Evolutionary conservation across 1,140 invertebrate genomes (phyloP).

Genomic region (Neodiprion virginianus): DNA sequence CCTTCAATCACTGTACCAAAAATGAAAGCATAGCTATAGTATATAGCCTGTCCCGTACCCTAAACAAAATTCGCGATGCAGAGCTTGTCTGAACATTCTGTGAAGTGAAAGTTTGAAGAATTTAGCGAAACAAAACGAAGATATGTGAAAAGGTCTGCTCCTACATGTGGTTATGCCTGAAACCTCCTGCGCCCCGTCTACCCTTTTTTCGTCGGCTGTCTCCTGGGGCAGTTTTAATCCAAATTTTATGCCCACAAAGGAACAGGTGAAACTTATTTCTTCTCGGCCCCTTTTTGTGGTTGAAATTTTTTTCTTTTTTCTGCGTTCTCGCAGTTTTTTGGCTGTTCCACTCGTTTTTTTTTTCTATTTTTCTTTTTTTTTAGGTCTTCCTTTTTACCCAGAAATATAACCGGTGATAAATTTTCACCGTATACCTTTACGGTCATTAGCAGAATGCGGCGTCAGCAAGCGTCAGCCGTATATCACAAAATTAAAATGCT

Average conservation of each 20-base stretch:
- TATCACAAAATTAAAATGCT: slow-evolving; percentile 37
- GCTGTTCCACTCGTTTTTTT: background rate
- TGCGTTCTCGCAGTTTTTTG: background rate
- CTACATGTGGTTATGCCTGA: too few relatives aligned
- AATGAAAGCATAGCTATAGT: too few relatives aligned
- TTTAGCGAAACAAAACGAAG: background rate
- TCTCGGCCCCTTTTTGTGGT: too few relatives aligned
- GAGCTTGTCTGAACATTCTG: too few relatives aligned
- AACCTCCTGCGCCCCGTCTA: too few relatives aligned
- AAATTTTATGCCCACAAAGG: too few relatives aligned
- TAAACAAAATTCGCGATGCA: too few relatives aligned
- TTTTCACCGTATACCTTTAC: slow-evolving; percentile 23
- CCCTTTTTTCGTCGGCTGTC: too few relatives aligned
- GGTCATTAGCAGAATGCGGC: slow-evolving; percentile 36
- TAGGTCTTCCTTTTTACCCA: background rate
- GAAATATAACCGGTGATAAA: slow-evolving; percentile 33
- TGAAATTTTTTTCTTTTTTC: too few relatives aligned
- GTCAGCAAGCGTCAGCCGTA: slow-evolving; percentile 29
- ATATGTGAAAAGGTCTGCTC: background rate
- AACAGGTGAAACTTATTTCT: too few relatives aligned
- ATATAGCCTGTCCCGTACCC: too few relatives aligned
- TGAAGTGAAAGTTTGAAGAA: background rate
- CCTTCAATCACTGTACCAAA: too few relatives aligned
- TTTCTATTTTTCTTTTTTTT: slow-evolving; percentile 11
- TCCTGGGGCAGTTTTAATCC: background rate